Evolutionary conservation across 1,140 invertebrate genomes (phyloP), one percentile per base, ranked within the genome.

Genomic region (Drosophila biarmipes): DNA sequence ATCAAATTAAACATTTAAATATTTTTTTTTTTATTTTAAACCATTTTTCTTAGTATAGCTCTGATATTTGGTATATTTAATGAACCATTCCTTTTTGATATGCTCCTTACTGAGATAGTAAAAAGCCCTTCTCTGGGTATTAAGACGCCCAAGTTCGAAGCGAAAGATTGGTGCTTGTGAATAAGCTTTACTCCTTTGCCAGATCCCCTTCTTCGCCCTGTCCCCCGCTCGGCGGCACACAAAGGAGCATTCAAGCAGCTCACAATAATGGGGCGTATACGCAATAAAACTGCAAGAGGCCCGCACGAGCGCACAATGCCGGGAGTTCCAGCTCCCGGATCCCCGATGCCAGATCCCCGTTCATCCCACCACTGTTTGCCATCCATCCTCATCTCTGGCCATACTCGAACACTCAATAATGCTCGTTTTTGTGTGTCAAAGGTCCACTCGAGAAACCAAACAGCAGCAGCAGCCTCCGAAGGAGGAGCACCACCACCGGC

Each of bases 351-450:
- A n/a, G n/a, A n/a, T n/a, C 24, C 52, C 58, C 52, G 27, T 31
- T 49, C 37, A 15, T 38, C 21, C 7, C 14, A 40, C 29, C 27
- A 15, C 27, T 21, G 27, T 27, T 21, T 10, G 35, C 51, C 69
- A 42, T 68, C 48, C 48, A 35, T 49, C 27, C 57, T 29, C 40
- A 53, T 54, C 52, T 43, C 59, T 21, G 49, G 35, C 66, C 71
- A 46, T 73, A 68, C 66, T 80, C 57, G 77, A 71, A 76, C 68
- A 78, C 82, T 86, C 78, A 86, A 86, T 86, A 87, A 81, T 68
- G 82, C 74, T 71, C 53, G 40, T 63, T 78, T 85, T 86, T 86
- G 81, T 86, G 74, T 82, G 82, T 86, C 82, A 86, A 82, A 87
- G 78, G 82, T 73, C 52, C 71, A 72, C 63, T 78, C 15, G 61